These are phyloP conservation scores for Pagrus major DNA, from an alignment of 2,113 vertebrate species.

Conservation along the genomic window DNA sequence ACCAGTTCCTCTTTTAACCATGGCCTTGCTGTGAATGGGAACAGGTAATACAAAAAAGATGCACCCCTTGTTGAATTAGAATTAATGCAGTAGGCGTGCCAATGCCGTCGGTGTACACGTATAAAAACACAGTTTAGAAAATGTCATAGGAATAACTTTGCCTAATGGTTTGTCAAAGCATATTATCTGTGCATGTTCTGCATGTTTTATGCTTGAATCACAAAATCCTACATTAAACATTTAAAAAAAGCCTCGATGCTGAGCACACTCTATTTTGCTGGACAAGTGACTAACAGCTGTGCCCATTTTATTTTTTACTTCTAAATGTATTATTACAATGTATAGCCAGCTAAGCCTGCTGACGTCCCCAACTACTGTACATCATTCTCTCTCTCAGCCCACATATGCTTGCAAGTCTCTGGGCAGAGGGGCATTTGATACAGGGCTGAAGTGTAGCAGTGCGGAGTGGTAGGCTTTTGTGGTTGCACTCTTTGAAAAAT, in stretches of 20 bases:
- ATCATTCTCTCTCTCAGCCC: background rate
- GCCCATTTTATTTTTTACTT: background rate
- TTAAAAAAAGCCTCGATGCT: background rate
- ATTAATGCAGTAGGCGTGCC: background rate
- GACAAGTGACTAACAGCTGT: background rate
- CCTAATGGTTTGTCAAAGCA: background rate
- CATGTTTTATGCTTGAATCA: background rate
- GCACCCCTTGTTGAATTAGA: background rate
- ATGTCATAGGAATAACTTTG: background rate
- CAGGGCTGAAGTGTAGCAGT: background rate
- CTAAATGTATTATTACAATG: constrained; percentile 1
- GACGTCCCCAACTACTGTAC: background rate
- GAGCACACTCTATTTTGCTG: background rate
- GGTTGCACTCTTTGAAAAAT: background rate
- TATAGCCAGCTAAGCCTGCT: background rate
- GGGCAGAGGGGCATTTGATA: background rate
- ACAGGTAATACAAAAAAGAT: background rate
- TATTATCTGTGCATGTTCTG: background rate
- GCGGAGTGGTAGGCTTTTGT: background rate
- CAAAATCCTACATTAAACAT: background rate
- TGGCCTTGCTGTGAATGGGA: background rate
- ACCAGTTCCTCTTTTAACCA: background rate
- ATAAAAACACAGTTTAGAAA: background rate
- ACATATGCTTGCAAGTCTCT: constrained; percentile 1
- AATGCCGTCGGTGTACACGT: background rate